phyloP scores from a whole-genome alignment of 2,888 invertebrate species.

The Lymantria monacha region DNA sequence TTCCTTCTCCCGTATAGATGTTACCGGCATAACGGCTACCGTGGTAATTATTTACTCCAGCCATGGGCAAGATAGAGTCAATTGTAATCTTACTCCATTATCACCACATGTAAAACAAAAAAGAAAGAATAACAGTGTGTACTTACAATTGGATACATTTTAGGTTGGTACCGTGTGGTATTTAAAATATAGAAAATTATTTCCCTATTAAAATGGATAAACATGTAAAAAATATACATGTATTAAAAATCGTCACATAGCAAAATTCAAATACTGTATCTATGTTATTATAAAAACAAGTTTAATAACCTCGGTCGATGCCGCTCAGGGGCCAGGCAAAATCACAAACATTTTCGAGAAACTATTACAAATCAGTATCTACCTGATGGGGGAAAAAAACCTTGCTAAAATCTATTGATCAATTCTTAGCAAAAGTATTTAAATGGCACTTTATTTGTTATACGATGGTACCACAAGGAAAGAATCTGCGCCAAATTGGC shows the following conservation, averaged over 20 bases:
- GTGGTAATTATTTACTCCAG: too few species aligned
- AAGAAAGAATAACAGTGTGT: too few species aligned
- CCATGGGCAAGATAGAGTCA: too few species aligned
- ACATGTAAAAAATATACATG: too few species aligned
- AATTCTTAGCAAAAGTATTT: slow-evolving; percentile 18
- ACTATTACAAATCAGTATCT: slow-evolving; percentile 16
- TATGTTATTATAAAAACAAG: slow-evolving; percentile 35
- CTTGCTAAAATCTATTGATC: slow-evolving; percentile 20
- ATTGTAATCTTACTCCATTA: too few species aligned
- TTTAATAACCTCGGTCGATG: slow-evolving; percentile 43
- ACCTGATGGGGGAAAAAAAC: slow-evolving; percentile 12
- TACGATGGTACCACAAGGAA: slow-evolving; percentile 43
- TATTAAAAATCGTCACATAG: slow-evolving; percentile 5
- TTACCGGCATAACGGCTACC: too few species aligned
- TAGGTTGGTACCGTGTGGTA: too few species aligned
- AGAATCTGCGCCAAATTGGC: slow-evolving; percentile 59
- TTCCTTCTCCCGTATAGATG: too few species aligned
- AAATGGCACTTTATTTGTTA: slow-evolving; percentile 24
- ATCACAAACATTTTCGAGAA: slow-evolving; percentile 24
- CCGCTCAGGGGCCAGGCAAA: slow-evolving; percentile 36
- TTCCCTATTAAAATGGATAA: too few species aligned
- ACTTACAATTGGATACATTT: too few species aligned
- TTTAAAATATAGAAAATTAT: too few species aligned
- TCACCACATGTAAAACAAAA: too few species aligned
- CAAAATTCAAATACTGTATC: slow-evolving; percentile 20